phyloP scores from a whole-genome alignment of 2,113 vertebrate species.

The Morone chrysops region DNA sequence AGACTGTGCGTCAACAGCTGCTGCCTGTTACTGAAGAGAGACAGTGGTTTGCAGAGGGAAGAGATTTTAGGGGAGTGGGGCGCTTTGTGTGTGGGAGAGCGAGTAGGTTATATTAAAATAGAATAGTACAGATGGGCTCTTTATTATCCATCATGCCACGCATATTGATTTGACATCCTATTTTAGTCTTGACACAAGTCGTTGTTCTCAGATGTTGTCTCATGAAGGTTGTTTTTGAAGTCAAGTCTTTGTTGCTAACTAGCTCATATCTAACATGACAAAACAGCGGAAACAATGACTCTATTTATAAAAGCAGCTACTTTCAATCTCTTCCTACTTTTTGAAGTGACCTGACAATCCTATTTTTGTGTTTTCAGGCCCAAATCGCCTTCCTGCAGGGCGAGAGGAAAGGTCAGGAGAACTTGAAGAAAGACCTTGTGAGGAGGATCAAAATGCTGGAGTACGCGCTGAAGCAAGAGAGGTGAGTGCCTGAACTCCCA shows the following conservation, averaged over 20 bases:
- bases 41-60: constrained; percentile 39
- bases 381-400: constrained; percentile 86
- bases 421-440: constrained; percentile 86
- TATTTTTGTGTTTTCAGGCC: constrained; percentile 77
- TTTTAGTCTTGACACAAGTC: constrained; percentile 68
- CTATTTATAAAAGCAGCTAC: constrained; percentile 59
- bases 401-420: constrained; percentile 86
- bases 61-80: constrained; percentile 32
- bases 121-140: constrained; percentile 67
- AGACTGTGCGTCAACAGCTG: constrained; percentile 75
- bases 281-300: constrained; percentile 23
- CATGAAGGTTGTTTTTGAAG: constrained; percentile 40
- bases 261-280: constrained; percentile 32
- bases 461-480: constrained; percentile 85
- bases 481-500: constrained; percentile 66
- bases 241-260: constrained; percentile 39
- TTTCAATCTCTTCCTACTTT: constrained; percentile 5
- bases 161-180: constrained; percentile 74
- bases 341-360: constrained; percentile 36
- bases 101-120: constrained; percentile 79
- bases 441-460: constrained; percentile 88
- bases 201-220: constrained; percentile 57
- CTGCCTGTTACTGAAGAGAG: constrained; percentile 68
- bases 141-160: constrained; percentile 63
- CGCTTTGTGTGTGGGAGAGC: constrained; percentile 55